Evolutionary conservation across 2,113 vertebrate species (phyloP), one percentile per base, ranked within the genome.

Genomic region (Canis aureus): DNA sequence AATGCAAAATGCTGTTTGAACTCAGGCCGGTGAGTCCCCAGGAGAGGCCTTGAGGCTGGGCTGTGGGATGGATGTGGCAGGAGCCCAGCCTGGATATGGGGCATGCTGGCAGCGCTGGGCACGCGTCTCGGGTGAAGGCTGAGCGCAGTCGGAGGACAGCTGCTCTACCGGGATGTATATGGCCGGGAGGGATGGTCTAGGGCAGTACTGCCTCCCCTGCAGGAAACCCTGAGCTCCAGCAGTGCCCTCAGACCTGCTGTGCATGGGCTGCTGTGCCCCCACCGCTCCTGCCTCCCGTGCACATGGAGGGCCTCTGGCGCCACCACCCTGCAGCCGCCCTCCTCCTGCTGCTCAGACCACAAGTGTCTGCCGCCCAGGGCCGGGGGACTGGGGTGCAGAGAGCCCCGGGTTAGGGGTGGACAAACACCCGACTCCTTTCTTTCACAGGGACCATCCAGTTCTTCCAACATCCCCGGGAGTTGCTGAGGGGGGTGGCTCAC

Each of bases 151-250:
- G 43, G 59, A n/a, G 19, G 53, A 60, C 84, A 49, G 7, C 22
- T 11, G 5, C 29, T 4, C 15, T 4, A 1, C 20, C 11, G 29
- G 62, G 32, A n/a, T 3, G 4, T 5, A 10, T 51, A 6, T 0
- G 43, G 9, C 1, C 4, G 3, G 1, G 22, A 60, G 5, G 5
- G 59, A 10, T 3, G 38, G 0, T 0, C 2, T 0, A 2, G 8
- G 20, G 8, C 12, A 27, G 20, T 2, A 1, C 25, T 1, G 3
- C 35, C 12, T 12, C 38, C 73, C 7, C 10, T 3, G 12, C n/a
- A 49, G n/a, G 16, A 32, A 35, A 17, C 2, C 67, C 66, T 32
- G 66, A 8, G 66, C 29, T 32, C 13, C 3, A 27, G 29, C 29
- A 2, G 0, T 1, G 5, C 71, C 71, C 35, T 73, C 13, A 5